phyloP scores from a whole-genome alignment of 2,113 vertebrate genomes.

The Fulmarus glacialis region DNA sequence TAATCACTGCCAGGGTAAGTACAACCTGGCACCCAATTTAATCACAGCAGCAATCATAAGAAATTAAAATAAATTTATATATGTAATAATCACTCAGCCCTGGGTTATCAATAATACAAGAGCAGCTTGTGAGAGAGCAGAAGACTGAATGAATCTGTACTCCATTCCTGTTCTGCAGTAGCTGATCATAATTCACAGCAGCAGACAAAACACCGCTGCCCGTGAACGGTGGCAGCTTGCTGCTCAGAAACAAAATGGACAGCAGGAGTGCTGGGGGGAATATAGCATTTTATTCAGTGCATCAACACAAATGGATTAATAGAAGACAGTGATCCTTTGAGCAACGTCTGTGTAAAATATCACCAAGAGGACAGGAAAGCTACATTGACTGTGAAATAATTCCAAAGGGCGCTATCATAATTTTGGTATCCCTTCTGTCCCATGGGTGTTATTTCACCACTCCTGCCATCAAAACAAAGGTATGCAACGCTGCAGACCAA shows the following conservation, averaged over 20 bases:
- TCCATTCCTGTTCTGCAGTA: background rate
- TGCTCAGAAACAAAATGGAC: conserved; percentile 35
- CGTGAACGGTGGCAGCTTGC: background rate
- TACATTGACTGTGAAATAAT: conserved; percentile 41
- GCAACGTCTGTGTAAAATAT: conserved; percentile 44
- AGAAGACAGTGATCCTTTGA: conserved; percentile 42
- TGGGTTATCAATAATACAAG: conserved; percentile 37
- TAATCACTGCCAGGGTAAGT: background rate
- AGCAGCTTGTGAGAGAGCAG: background rate
- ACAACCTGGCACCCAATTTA: conserved; percentile 12
- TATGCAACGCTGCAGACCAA: background rate
- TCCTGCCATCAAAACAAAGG: conserved; percentile 32
- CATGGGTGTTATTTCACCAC: conserved; percentile 17
- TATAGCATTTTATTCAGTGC: background rate
- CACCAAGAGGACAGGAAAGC: conserved; percentile 11
- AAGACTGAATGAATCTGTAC: background rate
- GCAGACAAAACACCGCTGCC: background rate
- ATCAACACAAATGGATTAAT: conserved; percentile 58
- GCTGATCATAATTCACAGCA: background rate
- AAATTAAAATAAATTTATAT: conserved; percentile 44
- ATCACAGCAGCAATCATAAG: conserved; percentile 23
- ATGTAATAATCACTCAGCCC: background rate
- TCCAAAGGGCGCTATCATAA: conserved; percentile 48
- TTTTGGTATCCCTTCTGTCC: conserved; percentile 25
- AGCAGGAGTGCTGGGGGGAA: conserved; percentile 41